Base-by-base conservation (phyloP, 2,888 invertebrate genomes). In the Elgonia sp. region DNA sequence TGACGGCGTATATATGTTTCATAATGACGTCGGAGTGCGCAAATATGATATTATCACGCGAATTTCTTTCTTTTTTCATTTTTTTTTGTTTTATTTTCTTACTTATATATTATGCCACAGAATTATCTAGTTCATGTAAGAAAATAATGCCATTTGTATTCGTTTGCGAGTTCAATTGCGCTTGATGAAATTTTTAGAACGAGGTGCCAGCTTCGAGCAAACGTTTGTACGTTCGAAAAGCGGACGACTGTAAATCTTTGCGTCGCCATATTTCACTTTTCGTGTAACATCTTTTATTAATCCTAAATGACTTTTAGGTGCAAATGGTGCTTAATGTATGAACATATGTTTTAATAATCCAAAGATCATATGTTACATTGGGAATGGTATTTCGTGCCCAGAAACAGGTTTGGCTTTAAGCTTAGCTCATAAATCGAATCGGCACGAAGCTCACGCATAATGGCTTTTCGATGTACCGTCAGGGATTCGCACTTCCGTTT, bases 391-490 rank as follows among this genome's bases (percentile, higher is more conserved):
- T 77, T 69, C 79, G 84, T 80, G 84, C 40, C 42, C 77, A 50
- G 84, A 82, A 81, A 65, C 65, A 72, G 50, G 79, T 65, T 77
- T 40, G 79, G 75, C 75, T 82, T 79, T 75, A 79, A 83, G 83
- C 88, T 82, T 12, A 14, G 39, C 76, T 76, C 88, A 75, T 85
- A 83, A 88, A 88, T 86, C 80, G 83, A 84, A 76, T 70, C 60
- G 80, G 53, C 72, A 63, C 84, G 86, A 89, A 89, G 89, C 87
- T 86, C 90, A 90, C 88, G 91, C 89, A 91, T 92, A 93, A 93
- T 93, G 92, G 93, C 91, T 93, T 93, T 93, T 92, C 93, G 90
- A 93, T 93, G 93, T 93, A 92, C 91, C 89, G 73, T 84, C 84
- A 70, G 72, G 57, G 84, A 67, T 82, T 82, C 81, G 81, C 77